These are phyloP conservation scores for Frankliniella fusca DNA, from an alignment of 2,888 invertebrate genomes.

Conservation along the genomic window DNA sequence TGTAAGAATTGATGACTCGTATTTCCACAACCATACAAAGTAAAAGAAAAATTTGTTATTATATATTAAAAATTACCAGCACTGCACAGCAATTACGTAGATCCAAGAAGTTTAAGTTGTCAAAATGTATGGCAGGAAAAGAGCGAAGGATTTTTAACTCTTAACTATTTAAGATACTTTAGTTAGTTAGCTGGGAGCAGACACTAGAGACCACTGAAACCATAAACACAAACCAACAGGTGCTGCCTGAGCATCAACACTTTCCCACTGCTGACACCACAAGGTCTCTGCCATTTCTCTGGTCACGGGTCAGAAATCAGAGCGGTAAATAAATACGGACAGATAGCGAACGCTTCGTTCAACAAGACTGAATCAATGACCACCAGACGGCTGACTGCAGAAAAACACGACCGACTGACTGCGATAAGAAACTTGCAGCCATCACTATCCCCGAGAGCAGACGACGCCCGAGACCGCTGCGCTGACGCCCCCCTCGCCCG, in stretches of 20 bases:
- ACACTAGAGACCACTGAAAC: too few relatives aligned
- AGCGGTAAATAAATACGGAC: background rate
- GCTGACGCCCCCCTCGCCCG: background rate
- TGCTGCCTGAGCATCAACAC: background rate
- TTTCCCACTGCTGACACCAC: background rate
- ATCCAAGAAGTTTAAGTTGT: too few relatives aligned
- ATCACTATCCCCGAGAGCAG: background rate
- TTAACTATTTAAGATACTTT: too few relatives aligned
- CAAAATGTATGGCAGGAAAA: too few relatives aligned
- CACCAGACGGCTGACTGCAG: background rate
- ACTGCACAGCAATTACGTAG: too few relatives aligned
- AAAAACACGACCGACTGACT: background rate
- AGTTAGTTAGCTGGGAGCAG: too few relatives aligned
- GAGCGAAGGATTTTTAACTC: too few relatives aligned
- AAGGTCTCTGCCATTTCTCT: background rate
- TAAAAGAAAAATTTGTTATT: too few relatives aligned
- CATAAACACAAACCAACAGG: conserved; percentile 12
- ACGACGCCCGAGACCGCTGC: background rate
- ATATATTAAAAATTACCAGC: too few relatives aligned
- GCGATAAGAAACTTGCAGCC: background rate
- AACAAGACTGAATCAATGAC: conserved; percentile 1
- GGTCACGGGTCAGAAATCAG: background rate
- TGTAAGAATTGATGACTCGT: too few relatives aligned
- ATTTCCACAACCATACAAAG: too few relatives aligned
- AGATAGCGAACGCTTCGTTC: background rate